These are phyloP conservation scores for Scalopus aquaticus DNA, from an alignment of 2,113 vertebrate species.

Conservation along the genomic window DNA sequence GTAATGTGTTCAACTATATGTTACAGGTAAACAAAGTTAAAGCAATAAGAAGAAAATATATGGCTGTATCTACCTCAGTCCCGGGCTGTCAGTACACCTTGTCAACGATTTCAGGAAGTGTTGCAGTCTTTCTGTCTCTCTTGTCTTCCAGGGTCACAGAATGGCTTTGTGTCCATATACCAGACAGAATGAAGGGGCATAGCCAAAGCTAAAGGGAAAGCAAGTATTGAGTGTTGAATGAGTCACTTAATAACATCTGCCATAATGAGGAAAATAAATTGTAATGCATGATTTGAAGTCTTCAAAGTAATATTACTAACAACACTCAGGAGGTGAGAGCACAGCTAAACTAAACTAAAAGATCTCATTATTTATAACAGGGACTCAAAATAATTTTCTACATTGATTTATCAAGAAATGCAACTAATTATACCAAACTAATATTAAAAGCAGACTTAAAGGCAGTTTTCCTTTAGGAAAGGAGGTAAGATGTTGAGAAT, in stretches of 20 bases:
- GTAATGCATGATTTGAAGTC: not conserved
- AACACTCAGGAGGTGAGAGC: not conserved
- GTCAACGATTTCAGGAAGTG: not conserved
- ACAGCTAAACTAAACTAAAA: not conserved
- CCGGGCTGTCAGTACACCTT: not conserved
- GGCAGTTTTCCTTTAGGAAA: not conserved
- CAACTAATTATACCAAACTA: slow-evolving; percentile 7
- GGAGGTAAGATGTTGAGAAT: not conserved
- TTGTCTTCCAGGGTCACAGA: not conserved
- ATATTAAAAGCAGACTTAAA: not conserved
- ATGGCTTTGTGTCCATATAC: not conserved
- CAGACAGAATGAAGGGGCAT: not conserved
- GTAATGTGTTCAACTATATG: not conserved
- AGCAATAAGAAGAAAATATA: not conserved
- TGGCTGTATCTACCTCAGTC: not conserved
- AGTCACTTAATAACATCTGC: slow-evolving; percentile 12
- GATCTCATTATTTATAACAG: not conserved
- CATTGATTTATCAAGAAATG: not conserved
- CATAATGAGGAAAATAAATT: not conserved
- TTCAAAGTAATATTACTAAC: not conserved
- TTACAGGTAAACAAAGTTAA: not conserved
- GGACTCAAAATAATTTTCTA: not conserved
- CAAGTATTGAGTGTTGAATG: not conserved
- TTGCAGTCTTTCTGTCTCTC: not conserved
- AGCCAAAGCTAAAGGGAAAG: not conserved